Evolutionary conservation across 2,113 vertebrate species (phyloP).

Genomic region (Siniperca chuatsi): DNA sequence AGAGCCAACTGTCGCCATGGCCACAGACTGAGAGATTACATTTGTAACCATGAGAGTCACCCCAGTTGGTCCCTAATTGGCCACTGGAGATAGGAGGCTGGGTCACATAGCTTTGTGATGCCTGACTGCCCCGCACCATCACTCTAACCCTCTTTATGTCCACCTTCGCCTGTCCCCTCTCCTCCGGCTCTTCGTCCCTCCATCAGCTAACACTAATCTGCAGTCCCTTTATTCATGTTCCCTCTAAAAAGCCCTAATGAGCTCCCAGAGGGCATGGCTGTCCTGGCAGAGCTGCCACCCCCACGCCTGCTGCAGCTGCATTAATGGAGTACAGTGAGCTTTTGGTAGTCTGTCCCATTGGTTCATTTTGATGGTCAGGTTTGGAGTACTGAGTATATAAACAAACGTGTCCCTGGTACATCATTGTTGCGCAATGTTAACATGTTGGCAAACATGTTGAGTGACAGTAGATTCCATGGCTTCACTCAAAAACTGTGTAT

Average conservation of each 20-base stretch:
- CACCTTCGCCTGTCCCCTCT: slow-evolving; percentile 35
- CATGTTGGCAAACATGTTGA: background rate
- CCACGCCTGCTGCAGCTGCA: slow-evolving; percentile 21
- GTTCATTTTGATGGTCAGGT: background rate
- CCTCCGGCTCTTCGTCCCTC: slow-evolving; percentile 35
- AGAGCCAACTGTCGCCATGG: slow-evolving; percentile 52
- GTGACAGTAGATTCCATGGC: rapidly evolving
- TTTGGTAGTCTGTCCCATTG: background rate
- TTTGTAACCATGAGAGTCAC: slow-evolving; percentile 43
- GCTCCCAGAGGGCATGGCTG: slow-evolving; percentile 71
- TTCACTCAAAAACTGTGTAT: background rate
- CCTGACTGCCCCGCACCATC: slow-evolving; percentile 25
- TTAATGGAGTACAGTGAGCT: slow-evolving; percentile 24
- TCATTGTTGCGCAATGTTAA: background rate
- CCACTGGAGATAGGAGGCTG: slow-evolving; percentile 59
- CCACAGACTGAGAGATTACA: slow-evolving; percentile 54
- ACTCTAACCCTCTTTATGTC: slow-evolving; percentile 52
- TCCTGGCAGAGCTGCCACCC: slow-evolving; percentile 48
- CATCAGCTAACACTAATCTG: slow-evolving; percentile 57
- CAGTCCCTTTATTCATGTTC: slow-evolving; percentile 57
- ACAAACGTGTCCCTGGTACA: background rate
- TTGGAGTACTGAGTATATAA: background rate
- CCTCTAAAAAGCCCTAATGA: slow-evolving; percentile 72
- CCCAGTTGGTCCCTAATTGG: slow-evolving; percentile 66
- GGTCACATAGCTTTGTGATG: slow-evolving; percentile 47